Evolutionary conservation across 2,888 invertebrate species (phyloP), one percentile per base, ranked within the genome.

Genomic region (Gibbula magus): DNA sequence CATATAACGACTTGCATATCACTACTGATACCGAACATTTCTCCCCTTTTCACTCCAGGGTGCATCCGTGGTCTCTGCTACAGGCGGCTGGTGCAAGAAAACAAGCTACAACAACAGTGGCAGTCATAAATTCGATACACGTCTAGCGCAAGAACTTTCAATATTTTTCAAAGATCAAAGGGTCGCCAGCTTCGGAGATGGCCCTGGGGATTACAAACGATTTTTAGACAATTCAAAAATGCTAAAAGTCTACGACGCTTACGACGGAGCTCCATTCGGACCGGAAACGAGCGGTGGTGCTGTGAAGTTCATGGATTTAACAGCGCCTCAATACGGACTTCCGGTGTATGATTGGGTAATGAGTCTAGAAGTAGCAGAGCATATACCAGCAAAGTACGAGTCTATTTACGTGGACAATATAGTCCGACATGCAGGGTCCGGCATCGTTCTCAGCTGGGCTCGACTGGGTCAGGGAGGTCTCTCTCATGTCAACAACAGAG

Each of bases 141-240:
- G 18, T 10, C 51, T 61, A 18, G 77, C 67, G 35, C 32, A 56
- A 16, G 29, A 45, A 29, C 45, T 74, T 7, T 25, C 51, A 5
- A 51, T 25, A 20, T 51, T 78, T 22, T 73, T 83, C 77, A 22
- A 79, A 83, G 84, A 82, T 25, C 84, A 86, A 76, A 77, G 66
- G 67, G 82, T 86, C 1, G 85, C 82, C 4, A 82, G 82, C n/a
- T 86, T 86, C 22, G 85, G 85, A 18, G 84, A 86, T 61, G 74
- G 74, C 8, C 74, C 74, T 22, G 74, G 74, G 3, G 74, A 74
- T 25, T 74, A 74, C 74, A 74, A 74, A 22, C 51, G 51, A 25
- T 74, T 51, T 29, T 16, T 74, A 20, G 74, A 51, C 51, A 22
- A 80, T 22, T 51, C 81, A 1, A 79, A 81, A 8, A 75, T 78